Base-by-base conservation (phyloP, 2,113 vertebrate species). In the Heterotis niloticus region DNA sequence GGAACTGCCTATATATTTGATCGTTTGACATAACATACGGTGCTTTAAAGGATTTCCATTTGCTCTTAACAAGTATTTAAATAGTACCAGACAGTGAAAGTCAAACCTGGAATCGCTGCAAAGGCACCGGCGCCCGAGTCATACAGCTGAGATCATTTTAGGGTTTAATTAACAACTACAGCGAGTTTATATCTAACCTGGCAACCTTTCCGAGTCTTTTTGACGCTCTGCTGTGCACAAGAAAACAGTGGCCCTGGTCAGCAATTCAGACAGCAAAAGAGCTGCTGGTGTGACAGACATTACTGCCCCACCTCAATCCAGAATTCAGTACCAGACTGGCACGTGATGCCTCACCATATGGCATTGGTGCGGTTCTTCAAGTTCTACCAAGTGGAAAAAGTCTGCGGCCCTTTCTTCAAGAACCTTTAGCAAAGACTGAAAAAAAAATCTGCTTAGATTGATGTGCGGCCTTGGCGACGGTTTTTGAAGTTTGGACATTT, bases 91-190 rank as follows among this genome's bases (percentile, higher is more conserved):
- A 0, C 67, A 76, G 9, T 76, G 82, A 59, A 82, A 80, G 20
- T 79, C 54, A 84, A 81, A 17, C 29, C 76, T 0, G 5, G 28
- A 4, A 72, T 79, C 0, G 77, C 82, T 0, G 68, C 34, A 5
- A 81, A 84, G 0, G 79, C 83, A 13, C 83, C 69, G 18, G 79
- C 62, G 5, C 75, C 75, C n/a, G n/a, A n/a, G 0, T 62, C 54
- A 1, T 67, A 69, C 66, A 83, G 7, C 18, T 81, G 2, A 26
- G 11, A 51, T 83, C 76, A 0, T 83, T 81, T 51, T 10, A 81
- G 5, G 77, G 76, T 4, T 28, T 83, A 0, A 10, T 81, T 0
- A 83, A n/a, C n/a, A n/a, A 44, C 34, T 83, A 79, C 10, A 24
- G 23, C 10, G 24, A 60, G 26, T 83, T 81, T 29, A 67, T 81